Conservation (phyloP, 2,797 vertebrate genomes). For the Anguilla marmorata region DNA sequence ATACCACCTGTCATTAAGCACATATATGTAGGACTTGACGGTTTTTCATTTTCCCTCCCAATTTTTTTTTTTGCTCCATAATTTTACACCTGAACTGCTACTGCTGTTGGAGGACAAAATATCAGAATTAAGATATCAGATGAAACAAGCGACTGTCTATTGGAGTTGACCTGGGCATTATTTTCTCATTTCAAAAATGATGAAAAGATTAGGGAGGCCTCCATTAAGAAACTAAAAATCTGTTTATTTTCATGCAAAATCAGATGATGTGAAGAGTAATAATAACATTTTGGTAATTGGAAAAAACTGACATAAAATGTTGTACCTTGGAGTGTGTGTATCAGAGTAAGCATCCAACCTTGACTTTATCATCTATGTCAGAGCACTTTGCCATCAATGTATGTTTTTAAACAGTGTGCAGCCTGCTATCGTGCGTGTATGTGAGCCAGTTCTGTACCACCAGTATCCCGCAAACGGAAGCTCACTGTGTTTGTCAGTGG, state of each 20-base stretch:
- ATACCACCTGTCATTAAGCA: neutral
- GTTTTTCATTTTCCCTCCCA: neutral
- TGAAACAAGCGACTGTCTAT: neutral
- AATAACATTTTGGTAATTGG: neutral
- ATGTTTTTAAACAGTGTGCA: conserved; percentile 38
- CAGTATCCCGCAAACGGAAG: conserved; percentile 21
- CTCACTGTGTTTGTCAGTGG: conserved; percentile 38
- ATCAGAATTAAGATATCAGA: neutral
- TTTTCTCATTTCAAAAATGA: neutral
- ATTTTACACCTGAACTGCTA: neutral
- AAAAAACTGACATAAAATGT: neutral
- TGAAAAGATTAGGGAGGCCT: neutral
- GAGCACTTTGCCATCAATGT: conserved; percentile 35
- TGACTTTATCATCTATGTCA: conserved; percentile 8
- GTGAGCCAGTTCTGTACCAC: conserved; percentile 33
- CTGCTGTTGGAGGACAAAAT: neutral
- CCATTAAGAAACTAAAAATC: neutral
- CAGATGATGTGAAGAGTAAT: neutral
- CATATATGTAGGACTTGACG: neutral
- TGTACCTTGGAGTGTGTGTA: neutral
- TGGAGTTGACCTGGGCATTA: neutral
- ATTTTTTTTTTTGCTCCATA: neutral
- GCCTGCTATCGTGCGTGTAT: neutral
- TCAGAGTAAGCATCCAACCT: neutral
- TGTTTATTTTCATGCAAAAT: neutral